Evolutionary conservation across 2,797 vertebrate genomes (phyloP).

Genomic region (Syngnathus rostellatus): DNA sequence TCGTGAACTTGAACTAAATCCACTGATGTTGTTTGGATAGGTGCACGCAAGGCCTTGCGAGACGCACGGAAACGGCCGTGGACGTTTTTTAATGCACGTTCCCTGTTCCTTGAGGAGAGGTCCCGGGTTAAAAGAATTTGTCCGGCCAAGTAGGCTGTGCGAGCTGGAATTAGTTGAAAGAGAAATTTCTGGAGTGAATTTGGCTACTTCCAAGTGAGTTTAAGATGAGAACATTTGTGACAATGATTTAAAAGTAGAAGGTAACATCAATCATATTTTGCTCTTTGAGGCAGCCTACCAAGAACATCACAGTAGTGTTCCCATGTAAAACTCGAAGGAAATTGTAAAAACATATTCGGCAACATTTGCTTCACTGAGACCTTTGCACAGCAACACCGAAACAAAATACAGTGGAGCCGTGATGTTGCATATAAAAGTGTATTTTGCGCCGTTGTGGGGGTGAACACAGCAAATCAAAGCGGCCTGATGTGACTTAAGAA

Average conservation of each 20-base stretch:
- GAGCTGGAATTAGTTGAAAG: slow-evolving; percentile 6
- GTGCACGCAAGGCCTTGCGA: slow-evolving; percentile 36
- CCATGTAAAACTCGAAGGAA: neutral
- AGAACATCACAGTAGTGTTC: neutral
- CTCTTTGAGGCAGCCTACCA: neutral
- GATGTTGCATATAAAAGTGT: neutral
- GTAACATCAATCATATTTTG: neutral
- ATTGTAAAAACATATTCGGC: neutral
- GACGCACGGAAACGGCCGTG: slow-evolving; percentile 9
- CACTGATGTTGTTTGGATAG: slow-evolving; percentile 54
- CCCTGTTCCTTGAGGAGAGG: slow-evolving; percentile 3
- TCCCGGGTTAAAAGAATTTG: slow-evolving; percentile 12
- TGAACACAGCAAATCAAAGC: too few species aligned
- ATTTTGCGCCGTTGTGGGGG: too few species aligned
- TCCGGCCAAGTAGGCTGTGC: slow-evolving; percentile 6
- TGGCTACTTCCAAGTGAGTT: neutral
- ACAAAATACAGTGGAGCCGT: neutral
- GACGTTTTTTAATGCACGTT: slow-evolving; percentile 4
- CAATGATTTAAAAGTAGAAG: neutral
- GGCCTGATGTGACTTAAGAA: too few species aligned
- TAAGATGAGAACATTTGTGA: slow-evolving; percentile 4
- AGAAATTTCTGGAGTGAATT: neutral
- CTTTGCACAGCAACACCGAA: neutral
- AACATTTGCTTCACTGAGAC: neutral
- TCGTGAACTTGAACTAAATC: slow-evolving; percentile 53